Conservation (phyloP, 2,113 vertebrate species). For the Tricholaema leucomelas region DNA sequence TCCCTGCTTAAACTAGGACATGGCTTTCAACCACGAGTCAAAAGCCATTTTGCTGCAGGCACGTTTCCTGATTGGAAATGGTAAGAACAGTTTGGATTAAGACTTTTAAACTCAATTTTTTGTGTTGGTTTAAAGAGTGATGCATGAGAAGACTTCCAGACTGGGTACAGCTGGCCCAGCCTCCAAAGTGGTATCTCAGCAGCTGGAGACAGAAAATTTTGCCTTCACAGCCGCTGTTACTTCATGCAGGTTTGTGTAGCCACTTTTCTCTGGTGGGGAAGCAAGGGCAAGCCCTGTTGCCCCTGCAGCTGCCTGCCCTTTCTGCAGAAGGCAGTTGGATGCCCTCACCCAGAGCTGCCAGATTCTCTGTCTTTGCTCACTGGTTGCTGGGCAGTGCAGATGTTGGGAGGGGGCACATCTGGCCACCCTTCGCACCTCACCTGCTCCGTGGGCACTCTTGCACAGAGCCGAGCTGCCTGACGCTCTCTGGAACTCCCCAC, state of each 20-base stretch:
- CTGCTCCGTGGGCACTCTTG: neutral
- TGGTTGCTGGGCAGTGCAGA: neutral
- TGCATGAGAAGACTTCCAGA: neutral
- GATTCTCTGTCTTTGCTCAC: neutral
- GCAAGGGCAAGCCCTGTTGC: neutral
- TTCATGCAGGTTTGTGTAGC: neutral
- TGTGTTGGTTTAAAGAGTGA: slow-evolving; percentile 5
- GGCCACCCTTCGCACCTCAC: neutral
- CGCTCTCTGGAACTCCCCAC: neutral
- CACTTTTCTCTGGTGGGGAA: neutral
- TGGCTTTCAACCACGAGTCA: neutral
- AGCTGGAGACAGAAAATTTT: neutral
- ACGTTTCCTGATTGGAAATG: neutral
- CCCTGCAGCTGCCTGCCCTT: neutral
- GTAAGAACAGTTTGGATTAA: slow-evolving; percentile 18
- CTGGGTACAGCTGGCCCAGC: neutral
- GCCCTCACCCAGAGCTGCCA: neutral
- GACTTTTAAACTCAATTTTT: neutral
- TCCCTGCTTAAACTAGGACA: slow-evolving; percentile 51
- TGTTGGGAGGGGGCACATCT: neutral
- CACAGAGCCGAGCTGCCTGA: neutral
- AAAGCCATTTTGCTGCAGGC: slow-evolving; percentile 43
- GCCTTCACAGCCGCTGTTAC: neutral
- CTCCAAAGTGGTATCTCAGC: neutral
- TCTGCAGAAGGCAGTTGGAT: neutral